These are phyloP conservation scores for Drosophila burlai DNA, from an alignment of 1,140 invertebrate genomes.

Conservation along the genomic window DNA sequence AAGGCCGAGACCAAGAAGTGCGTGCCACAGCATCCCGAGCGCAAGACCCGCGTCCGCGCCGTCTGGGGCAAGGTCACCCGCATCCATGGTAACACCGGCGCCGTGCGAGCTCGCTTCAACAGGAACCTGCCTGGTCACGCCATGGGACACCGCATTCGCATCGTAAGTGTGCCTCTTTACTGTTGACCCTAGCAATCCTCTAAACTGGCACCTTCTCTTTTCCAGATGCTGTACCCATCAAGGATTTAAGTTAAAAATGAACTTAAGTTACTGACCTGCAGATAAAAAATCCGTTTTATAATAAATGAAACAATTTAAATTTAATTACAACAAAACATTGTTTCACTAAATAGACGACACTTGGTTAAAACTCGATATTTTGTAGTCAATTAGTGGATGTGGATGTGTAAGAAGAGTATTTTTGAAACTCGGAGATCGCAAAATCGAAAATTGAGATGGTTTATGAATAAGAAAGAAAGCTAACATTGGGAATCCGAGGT, in stretches of 20 bases:
- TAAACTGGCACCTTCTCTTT: slow-evolving; percentile 20
- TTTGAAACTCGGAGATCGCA: no score
- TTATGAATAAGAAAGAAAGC: not conserved
- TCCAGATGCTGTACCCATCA: slow-evolving; percentile 90
- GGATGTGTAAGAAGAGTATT: not conserved
- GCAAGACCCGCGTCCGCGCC: slow-evolving; percentile 95
- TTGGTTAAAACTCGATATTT: not conserved
- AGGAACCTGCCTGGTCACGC: slow-evolving; percentile 98
- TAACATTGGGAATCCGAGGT: not conserved
- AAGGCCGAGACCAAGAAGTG: slow-evolving; percentile 96
- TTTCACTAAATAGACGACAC: not conserved
- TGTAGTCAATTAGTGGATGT: not conserved
- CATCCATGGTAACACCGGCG: slow-evolving; percentile 98
- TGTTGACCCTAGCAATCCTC: not conserved
- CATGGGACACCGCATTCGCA: slow-evolving; percentile 98
- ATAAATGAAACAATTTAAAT: slow-evolving; percentile 81
- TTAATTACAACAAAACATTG: slow-evolving; percentile 44
- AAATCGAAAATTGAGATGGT: not conserved
- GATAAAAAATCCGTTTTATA: slow-evolving; percentile 70
- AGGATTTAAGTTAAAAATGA: slow-evolving; percentile 87
- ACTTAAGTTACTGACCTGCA: slow-evolving; percentile 68
- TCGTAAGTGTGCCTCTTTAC: slow-evolving; percentile 89
- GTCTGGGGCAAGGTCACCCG: slow-evolving; percentile 99
- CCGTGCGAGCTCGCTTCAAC: slow-evolving; percentile 98
- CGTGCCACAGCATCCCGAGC: slow-evolving; percentile 92